A percentile compares a stretch with the other conserved stretches of the same genome.
These are phyloP conservation scores for Polyergus mexicanus DNA, from an alignment of 1,140 invertebrate genomes.

Conservation along the genomic window DNA sequence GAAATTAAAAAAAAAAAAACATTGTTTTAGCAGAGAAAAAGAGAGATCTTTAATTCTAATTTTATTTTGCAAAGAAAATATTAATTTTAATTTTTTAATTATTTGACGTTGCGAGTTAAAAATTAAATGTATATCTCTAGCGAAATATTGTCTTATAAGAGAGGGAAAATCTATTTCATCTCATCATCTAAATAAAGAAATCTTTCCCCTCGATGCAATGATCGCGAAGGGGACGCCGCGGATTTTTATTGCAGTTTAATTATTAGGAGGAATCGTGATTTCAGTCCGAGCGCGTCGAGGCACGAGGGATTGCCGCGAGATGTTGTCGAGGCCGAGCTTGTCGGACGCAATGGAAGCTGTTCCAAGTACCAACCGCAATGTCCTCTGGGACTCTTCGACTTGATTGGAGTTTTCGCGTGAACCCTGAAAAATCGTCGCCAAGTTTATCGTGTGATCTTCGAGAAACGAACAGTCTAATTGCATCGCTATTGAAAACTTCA, in stretches of 20 bases:
- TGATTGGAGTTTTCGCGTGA: constrained; percentile 83
- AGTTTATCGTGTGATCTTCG: constrained; percentile 28
- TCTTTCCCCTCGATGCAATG: not conserved
- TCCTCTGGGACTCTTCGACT: constrained; percentile 84
- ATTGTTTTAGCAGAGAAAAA: too few species aligned
- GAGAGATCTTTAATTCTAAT: too few species aligned
- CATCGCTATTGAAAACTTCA: not conserved
- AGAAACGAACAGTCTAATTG: constrained; percentile 40
- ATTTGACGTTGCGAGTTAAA: too few species aligned
- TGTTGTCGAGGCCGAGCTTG: constrained; percentile 82
- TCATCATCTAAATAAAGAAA: too few species aligned
- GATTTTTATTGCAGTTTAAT: constrained; percentile 8
- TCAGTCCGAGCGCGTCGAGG: constrained; percentile 83
- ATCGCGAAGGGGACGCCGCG: not conserved
- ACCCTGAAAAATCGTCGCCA: constrained; percentile 64
- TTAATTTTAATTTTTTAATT: too few species aligned
- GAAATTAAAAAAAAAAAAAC: not conserved
- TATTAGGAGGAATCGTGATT: constrained; percentile 59
- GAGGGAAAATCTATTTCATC: not conserved
- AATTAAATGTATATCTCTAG: not conserved
- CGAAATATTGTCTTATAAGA: not conserved
- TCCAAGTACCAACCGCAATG: constrained; percentile 82
- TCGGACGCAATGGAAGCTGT: constrained; percentile 83
- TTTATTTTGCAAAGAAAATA: too few species aligned
- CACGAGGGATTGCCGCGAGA: constrained; percentile 81